Evolutionary conservation across 2,113 vertebrate genomes (phyloP).

Genomic region (Erinaceus europaeus): DNA sequence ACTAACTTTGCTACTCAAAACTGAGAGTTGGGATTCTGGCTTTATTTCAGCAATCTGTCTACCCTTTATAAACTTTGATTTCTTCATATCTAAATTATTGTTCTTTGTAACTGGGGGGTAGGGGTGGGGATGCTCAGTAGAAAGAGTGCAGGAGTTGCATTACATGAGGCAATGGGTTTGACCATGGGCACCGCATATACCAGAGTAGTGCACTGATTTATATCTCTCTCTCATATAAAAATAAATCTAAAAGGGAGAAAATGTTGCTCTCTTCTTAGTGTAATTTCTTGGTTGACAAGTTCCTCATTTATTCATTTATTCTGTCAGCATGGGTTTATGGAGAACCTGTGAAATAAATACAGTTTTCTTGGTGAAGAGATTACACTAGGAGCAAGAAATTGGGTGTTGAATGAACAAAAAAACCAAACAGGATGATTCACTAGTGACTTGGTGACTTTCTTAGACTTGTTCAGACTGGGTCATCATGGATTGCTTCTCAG

Average conservation of each 20-base stretch:
- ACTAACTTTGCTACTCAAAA: neutral
- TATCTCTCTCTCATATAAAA: too few species aligned
- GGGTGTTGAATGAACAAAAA: neutral
- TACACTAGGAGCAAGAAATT: neutral
- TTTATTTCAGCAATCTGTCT: conserved; percentile 3
- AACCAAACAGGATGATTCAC: neutral
- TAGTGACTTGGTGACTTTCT: neutral
- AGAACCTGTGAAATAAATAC: neutral
- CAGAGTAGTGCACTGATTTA: too few species aligned
- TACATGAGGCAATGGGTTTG: too few species aligned
- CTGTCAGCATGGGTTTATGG: neutral
- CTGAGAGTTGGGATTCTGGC: neutral
- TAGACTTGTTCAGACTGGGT: neutral
- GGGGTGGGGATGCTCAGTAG: too few species aligned
- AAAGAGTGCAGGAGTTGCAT: too few species aligned
- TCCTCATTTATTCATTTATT: neutral
- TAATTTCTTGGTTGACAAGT: neutral
- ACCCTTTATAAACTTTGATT: neutral
- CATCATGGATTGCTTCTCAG: neutral
- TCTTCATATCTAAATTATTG: neutral
- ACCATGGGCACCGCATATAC: too few species aligned
- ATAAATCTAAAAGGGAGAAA: too few species aligned
- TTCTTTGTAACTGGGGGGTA: too few species aligned
- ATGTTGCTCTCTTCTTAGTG: neutral
- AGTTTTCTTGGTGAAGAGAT: neutral